Percentiles rank a stretch among this genome's conserved stretches.
Evolutionary conservation across 2,113 vertebrate genomes (phyloP).

Genomic region (Paraplagusia blochii): DNA sequence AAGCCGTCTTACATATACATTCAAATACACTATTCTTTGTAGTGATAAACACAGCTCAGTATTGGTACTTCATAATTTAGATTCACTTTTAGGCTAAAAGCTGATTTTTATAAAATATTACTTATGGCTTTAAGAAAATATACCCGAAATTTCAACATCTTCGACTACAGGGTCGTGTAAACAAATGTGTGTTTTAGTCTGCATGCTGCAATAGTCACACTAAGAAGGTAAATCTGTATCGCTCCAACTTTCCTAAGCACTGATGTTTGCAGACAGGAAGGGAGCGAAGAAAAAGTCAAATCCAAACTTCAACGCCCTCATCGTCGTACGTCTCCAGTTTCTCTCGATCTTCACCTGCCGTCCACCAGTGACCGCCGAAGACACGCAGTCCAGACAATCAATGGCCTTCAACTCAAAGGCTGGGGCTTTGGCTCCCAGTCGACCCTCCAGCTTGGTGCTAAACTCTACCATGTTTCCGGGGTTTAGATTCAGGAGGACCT

Average conservation of each 20-base stretch:
- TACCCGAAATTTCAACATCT: too few species aligned
- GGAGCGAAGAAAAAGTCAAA: slow-evolving; percentile 98
- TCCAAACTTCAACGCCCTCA: slow-evolving; percentile 86
- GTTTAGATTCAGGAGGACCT: slow-evolving; percentile 83
- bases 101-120: too few species aligned
- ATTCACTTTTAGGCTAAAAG: too few species aligned
- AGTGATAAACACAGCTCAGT: too few species aligned
- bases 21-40: too few species aligned
- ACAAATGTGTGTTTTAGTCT: too few species aligned
- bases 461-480: slow-evolving; percentile 90
- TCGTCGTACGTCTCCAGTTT: slow-evolving; percentile 87
- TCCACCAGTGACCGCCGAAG: slow-evolving; percentile 74
- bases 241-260: slow-evolving; percentile 22
- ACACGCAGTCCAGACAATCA: slow-evolving; percentile 87
- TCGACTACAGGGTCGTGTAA: too few species aligned
- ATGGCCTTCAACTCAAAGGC: slow-evolving; percentile 94
- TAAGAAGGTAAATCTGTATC: too few species aligned
- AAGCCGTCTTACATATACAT: background rate
- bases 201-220: too few species aligned
- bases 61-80: too few species aligned
- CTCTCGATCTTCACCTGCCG: slow-evolving; percentile 91
- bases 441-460: slow-evolving; percentile 91
- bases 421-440: slow-evolving; percentile 86
- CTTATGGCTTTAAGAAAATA: too few species aligned
- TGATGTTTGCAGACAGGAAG: slow-evolving; percentile 83